Evolutionary conservation across 2,113 vertebrate genomes (phyloP), one percentile per base, ranked within the genome.

Genomic region (Tonatia bakeri): DNA sequence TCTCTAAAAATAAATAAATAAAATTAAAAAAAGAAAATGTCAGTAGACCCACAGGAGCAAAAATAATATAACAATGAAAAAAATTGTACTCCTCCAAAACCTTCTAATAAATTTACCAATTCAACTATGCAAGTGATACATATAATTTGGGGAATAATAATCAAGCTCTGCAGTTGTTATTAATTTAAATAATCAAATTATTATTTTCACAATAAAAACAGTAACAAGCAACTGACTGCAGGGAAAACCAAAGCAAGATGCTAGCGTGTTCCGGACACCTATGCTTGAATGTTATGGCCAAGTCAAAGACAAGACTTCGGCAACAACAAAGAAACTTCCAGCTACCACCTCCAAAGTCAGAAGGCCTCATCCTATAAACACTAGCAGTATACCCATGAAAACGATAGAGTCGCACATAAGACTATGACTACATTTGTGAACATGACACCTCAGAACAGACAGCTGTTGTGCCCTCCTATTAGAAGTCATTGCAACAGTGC

Each of bases 231-330:
- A 87, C 36, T 98, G 0, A 92, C 95, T 69, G 77, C 90, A 95
- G 98, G 98, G 76, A 98, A 59, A 98, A 45, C 83, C 92, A 50
- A 98, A 96, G 36, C 93, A 96, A 85, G 91, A 40, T 87, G 64
- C 69, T 38, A 67, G 10, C 0, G 2, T 94, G 36, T 90, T 98
- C 91, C 99, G 98, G 94, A 99, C 98, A 96, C 95, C 97, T 56
- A 96, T 98, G 9, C 99, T 98, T 28, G 99, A 99, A 61, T 98
- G 98, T 43, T 99, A 99, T 97, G 99, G 99, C 69, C 99, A 97
- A 90, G 94, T 64, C 0, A 94, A 97, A 17, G 94, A 26, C 3
- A 94, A 97, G n/a, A 92, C 59, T 91, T 97, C 87, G 83, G 50
- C 94, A 82, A 1, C 94, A 95, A 94, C 70, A 3, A 69, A 98